Evolutionary conservation across 35 echinoderm and acorn worm genomes (phyloP).

Genomic region (Ophioderma brevispina): DNA sequence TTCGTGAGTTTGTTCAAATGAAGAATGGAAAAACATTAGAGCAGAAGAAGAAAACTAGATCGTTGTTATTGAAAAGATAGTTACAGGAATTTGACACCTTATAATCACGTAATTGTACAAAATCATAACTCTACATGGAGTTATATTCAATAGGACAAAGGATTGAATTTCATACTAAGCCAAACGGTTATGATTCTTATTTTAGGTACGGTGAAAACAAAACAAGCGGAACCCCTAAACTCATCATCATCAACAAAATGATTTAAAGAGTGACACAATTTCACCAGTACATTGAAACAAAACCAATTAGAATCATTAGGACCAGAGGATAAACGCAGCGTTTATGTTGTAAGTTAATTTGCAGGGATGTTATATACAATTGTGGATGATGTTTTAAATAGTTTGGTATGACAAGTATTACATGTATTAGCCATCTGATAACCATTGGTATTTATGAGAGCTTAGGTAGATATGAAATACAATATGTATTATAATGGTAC

Average conservation of each 20-base stretch:
- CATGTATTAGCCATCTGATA: too few species aligned
- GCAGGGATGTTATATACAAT: background rate
- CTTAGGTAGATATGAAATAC: too few species aligned
- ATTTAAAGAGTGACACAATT: background rate
- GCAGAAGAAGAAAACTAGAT: too few species aligned
- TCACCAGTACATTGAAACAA: background rate
- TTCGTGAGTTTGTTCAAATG: too few species aligned
- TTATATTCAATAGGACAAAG: background rate
- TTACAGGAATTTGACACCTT: too few species aligned
- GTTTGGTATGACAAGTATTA: too few species aligned
- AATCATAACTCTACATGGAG: too few species aligned
- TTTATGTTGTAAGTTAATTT: background rate
- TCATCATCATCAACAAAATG: background rate
- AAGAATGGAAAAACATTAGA: too few species aligned
- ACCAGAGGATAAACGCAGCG: background rate
- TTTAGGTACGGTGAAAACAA: background rate
- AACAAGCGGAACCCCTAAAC: background rate
- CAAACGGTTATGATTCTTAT: background rate
- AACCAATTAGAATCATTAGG: background rate
- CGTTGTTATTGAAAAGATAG: too few species aligned
- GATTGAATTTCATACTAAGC: background rate
- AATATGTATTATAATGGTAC: too few species aligned
- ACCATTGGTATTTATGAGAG: too few species aligned
- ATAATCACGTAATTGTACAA: too few species aligned
- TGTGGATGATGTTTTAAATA: background rate